phyloP scores from a whole-genome alignment of 1,140 invertebrate genomes.

The Danaus melanippus region DNA sequence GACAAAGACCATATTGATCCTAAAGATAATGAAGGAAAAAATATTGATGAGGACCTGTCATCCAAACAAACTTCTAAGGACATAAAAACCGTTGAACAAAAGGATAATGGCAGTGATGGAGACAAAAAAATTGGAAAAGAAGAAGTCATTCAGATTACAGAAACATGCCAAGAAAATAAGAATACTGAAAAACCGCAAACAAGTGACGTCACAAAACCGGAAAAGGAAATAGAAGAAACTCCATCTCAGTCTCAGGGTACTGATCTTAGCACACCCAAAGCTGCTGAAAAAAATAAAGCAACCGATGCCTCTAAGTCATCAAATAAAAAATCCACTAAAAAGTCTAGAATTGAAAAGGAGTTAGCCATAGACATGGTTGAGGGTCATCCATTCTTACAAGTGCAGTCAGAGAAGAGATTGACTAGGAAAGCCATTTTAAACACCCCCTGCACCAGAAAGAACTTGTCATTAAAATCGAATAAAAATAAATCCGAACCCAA shows the following conservation, averaged over 20 bases:
- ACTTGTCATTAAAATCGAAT: slow-evolving; percentile 30
- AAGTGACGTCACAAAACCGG: too few species aligned
- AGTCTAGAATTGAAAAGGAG: slow-evolving; percentile 56
- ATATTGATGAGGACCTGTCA: neutral
- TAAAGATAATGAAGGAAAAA: slow-evolving; percentile 10
- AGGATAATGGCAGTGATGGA: too few species aligned
- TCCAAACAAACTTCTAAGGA: slow-evolving; percentile 6
- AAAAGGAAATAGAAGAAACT: too few species aligned
- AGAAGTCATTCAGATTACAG: too few species aligned
- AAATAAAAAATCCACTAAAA: slow-evolving; percentile 37
- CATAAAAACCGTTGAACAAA: neutral
- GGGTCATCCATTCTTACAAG: slow-evolving; percentile 57
- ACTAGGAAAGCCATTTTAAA: slow-evolving; percentile 39
- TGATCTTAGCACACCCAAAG: slow-evolving; percentile 4
- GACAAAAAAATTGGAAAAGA: too few species aligned
- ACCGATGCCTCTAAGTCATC: slow-evolving; percentile 19
- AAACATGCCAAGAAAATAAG: too few species aligned
- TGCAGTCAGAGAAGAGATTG: slow-evolving; percentile 34
- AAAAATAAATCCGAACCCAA: slow-evolving; percentile 31
- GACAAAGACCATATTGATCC: neutral
- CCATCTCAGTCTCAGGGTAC: neutral
- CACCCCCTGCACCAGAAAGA: slow-evolving; percentile 31
- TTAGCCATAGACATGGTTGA: slow-evolving; percentile 66
- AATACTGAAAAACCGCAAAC: too few species aligned
- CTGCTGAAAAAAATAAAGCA: slow-evolving; percentile 11